Conservation (phyloP, 2,888 invertebrate species). For the Heliconius ethilla region DNA sequence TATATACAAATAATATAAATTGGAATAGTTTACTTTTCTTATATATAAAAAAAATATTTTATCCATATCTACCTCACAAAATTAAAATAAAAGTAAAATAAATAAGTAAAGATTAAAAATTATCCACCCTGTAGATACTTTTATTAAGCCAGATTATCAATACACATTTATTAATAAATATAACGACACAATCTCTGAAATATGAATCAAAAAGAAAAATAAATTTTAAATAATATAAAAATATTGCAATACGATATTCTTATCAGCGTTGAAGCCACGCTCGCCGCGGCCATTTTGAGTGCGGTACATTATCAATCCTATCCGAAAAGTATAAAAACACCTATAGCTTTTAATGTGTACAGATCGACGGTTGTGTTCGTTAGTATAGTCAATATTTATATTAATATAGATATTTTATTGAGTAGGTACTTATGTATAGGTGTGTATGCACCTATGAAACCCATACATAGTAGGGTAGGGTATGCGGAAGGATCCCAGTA, state of each 20-base stretch:
- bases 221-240: conserved; percentile 14
- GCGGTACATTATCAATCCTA: conserved; percentile 25
- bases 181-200: not conserved
- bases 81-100: not conserved
- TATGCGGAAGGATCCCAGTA: no score
- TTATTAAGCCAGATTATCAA: not conserved
- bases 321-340: conserved; percentile 25
- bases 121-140: not conserved
- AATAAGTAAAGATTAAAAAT: not conserved
- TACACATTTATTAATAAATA: not conserved
- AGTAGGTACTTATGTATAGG: no score
- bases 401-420: not conserved
- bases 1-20: not conserved
- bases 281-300: conserved; percentile 21
- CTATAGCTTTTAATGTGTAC: conserved; percentile 20
- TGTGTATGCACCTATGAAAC: no score
- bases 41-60: no score
- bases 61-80: not conserved
- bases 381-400: not conserved
- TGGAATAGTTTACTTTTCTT: no score
- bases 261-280: conserved; percentile 27
- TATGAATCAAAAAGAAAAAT: conserved; percentile 1
- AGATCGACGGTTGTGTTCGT: not conserved
- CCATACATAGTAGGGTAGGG: no score
- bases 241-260: conserved; percentile 26